Percentiles rank a stretch among this genome's conserved stretches.
phyloP scores from a whole-genome alignment of 2,888 invertebrate species.

The Drosophila trichaetosa region DNA sequence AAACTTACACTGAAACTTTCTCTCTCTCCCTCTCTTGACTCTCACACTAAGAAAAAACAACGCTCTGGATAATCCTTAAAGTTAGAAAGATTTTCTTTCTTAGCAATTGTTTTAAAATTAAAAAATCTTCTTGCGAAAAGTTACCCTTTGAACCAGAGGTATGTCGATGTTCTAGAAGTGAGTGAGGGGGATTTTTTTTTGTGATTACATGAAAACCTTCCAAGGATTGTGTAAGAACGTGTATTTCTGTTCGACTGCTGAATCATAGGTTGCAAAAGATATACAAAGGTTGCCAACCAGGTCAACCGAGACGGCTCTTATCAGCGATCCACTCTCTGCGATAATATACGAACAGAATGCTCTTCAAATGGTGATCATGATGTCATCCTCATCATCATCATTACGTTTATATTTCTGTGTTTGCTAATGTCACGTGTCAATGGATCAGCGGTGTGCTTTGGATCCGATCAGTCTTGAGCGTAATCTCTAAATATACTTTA shows the following conservation, averaged over 20 bases:
- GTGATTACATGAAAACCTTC: conserved; percentile 12
- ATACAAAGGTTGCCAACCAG: conserved; percentile 45
- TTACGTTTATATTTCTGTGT: conserved; percentile 19
- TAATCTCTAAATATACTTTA: conserved; percentile 28
- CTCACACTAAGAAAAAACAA: conserved; percentile 2
- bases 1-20: conserved; percentile 10
- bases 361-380: conserved; percentile 3
- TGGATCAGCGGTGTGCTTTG: conserved; percentile 50
- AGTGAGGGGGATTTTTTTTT: not conserved
- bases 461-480: conserved; percentile 1
- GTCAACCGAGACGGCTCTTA: conserved; percentile 48
- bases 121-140: not conserved
- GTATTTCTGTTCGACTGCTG: conserved; percentile 29
- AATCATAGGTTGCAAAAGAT: conserved; percentile 51
- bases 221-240: conserved; percentile 62
- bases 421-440: conserved; percentile 55
- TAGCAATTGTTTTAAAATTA: not conserved
- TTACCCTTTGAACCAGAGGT: not conserved
- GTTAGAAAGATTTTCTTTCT: not conserved
- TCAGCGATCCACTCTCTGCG: conserved; percentile 30
- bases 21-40: not conserved
- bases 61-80: not conserved
- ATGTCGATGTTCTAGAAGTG: not conserved
- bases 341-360: not conserved
- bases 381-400: conserved; percentile 6